Evolutionary conservation across 2,888 invertebrate genomes (phyloP), one percentile per base, ranked within the genome.

Genomic region (Tenthredo amoena): DNA sequence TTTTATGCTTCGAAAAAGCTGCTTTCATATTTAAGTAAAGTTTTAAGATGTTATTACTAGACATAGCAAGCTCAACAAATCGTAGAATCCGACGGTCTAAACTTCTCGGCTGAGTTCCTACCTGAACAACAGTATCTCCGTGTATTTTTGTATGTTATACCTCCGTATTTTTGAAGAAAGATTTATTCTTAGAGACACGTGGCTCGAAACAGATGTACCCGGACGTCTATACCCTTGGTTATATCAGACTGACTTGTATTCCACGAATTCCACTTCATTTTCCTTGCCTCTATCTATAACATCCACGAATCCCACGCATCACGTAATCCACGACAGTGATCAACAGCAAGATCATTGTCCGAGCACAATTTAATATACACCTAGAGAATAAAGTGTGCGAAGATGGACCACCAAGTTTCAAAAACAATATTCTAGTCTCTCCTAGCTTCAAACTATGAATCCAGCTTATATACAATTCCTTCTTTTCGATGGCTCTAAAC

Each of bases 141-240:
- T 50, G 58, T 81, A 81, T 81, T 81, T 81, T 9, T 37, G 81
- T 43, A 81, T 40, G 34, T 43, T 62, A 47, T 34, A 43, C 79
- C 55, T 84, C 83, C 81, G 84, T 87, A 87, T 89, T 88, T 88
- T 87, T 87, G 87, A 88, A 86, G 88, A 89, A 88, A 87, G 89
- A 91, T 91, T 90, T 91, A 91, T 91, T 91, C 91, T 86, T 88
- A 90, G 90, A 89, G 89, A 91, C 91, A 90, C 91, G 91, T 91
- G 91, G 88, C 89, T 89, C 88, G 90, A 89, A 91, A 91, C 91
- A 91, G 92, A 91, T 91, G 92, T 89, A 88, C 86, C 86, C 87
- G 77, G 84, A 85, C 86, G 83, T 55, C 84, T 58, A 84, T 79
- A 76, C 79, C 43, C 37, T 34, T 37, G 77, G 47, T 47, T 77